These are phyloP conservation scores for Intellagama lesueurii DNA, from an alignment of 2,797 vertebrate genomes.

Conservation along the genomic window DNA sequence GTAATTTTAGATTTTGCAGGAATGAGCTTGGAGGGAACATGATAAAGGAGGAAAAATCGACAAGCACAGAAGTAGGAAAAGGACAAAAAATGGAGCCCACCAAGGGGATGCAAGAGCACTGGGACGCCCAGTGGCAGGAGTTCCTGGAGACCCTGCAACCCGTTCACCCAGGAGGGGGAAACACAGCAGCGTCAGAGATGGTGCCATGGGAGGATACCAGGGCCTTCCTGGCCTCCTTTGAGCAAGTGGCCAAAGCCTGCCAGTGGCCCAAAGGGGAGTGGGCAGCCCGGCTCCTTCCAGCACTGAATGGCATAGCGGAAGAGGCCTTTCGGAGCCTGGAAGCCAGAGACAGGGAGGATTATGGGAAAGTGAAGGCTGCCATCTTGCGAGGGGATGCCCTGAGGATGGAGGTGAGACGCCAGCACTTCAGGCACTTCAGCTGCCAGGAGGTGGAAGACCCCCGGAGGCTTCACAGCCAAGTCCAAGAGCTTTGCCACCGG, in stretches of 20 bases:
- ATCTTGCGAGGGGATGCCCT: no score
- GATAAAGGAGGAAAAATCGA: background rate
- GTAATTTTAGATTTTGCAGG: background rate
- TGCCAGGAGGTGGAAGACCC: no score
- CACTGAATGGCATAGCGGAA: background rate
- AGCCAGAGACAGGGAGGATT: background rate
- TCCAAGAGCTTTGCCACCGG: no score
- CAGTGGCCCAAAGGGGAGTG: background rate
- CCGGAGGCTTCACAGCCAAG: no score
- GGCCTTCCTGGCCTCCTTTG: no score
- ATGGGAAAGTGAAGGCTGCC: background rate
- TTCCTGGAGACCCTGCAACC: background rate
- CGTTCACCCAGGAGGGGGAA: background rate
- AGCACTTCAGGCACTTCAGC: no score
- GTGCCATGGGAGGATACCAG: background rate
- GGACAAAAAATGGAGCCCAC: background rate
- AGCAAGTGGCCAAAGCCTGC: no score
- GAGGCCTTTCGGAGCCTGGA: background rate
- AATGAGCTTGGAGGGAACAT: background rate
- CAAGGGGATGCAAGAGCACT: background rate
- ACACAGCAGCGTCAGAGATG: background rate
- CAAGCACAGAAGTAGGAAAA: background rate
- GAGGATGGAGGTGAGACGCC: no score
- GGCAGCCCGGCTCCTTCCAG: background rate
- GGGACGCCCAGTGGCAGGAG: background rate